Evolutionary conservation across 2,888 invertebrate genomes (phyloP).

Genomic region (Lithophane socia): DNA sequence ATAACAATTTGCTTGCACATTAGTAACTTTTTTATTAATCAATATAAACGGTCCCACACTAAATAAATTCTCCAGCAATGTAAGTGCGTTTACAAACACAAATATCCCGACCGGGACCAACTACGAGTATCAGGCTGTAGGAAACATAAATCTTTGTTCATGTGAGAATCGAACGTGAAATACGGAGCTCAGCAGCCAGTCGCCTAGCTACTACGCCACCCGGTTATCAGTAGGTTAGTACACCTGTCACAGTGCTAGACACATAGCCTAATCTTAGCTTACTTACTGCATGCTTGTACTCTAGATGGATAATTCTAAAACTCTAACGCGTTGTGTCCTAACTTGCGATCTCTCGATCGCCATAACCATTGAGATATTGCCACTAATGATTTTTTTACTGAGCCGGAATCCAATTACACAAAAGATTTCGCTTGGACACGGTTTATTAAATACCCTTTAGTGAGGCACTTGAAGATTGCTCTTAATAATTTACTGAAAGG

Average conservation of each 20-base stretch:
- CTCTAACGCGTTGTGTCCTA: not conserved
- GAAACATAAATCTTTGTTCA: not conserved
- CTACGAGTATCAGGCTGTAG: too few relatives aligned
- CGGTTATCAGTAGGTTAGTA: not conserved
- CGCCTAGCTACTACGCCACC: not conserved
- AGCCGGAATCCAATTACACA: not conserved
- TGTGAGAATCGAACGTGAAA: not conserved
- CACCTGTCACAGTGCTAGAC: not conserved
- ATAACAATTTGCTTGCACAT: not conserved
- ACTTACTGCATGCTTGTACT: not conserved
- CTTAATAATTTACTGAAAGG: conserved; percentile 40
- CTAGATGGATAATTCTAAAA: not conserved
- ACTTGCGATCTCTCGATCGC: not conserved
- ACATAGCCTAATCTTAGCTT: not conserved
- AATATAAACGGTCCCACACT: too few relatives aligned
- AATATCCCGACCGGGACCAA: too few relatives aligned
- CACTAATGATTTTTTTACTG: not conserved
- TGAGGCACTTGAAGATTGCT: conserved; percentile 16
- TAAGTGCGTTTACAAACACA: not conserved
- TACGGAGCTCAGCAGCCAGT: not conserved
- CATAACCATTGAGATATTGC: not conserved
- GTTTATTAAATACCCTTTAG: conserved; percentile 24
- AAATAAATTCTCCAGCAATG: not conserved
- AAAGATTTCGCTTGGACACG: conserved; percentile 6
- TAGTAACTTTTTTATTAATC: too few relatives aligned